phyloP scores from a whole-genome alignment of 2,113 vertebrate species.

The Dicrurus megarhynchus region DNA sequence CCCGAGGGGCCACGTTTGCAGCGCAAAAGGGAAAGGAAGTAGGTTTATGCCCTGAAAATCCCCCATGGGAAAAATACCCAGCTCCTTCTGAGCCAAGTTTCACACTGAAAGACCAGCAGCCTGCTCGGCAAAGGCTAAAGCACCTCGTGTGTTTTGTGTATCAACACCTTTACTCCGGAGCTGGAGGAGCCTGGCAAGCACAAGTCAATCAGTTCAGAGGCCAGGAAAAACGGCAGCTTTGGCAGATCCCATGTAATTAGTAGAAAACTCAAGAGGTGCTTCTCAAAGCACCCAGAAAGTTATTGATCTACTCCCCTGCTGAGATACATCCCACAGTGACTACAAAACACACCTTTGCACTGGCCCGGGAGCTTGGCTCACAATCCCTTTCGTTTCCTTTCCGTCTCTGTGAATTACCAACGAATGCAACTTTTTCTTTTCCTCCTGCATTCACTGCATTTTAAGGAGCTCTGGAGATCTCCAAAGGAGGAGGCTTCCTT shows the following conservation, averaged over 20 bases:
- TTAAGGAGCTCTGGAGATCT: not conserved
- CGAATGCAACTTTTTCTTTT: not conserved
- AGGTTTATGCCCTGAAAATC: not conserved
- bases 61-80: not conserved
- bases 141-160: rapidly evolving
- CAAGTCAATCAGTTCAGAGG: not conserved
- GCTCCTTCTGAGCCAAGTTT: not conserved
- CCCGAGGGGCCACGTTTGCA: not conserved
- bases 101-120: not conserved
- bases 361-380: not conserved
- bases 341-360: not conserved
- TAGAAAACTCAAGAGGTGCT: not conserved
- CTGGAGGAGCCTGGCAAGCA: not conserved
- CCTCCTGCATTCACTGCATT: not conserved
- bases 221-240: not conserved
- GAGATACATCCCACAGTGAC: not conserved
- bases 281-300: not conserved
- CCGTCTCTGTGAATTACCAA: not conserved
- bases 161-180: not conserved
- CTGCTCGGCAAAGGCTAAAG: not conserved
- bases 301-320: rapidly evolving
- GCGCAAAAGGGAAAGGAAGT: not conserved
- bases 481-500: not conserved
- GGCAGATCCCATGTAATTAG: not conserved
- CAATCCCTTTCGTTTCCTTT: not conserved